phyloP scores from a whole-genome alignment of 2,797 vertebrate species.

The Passerculus sandwichensis region DNA sequence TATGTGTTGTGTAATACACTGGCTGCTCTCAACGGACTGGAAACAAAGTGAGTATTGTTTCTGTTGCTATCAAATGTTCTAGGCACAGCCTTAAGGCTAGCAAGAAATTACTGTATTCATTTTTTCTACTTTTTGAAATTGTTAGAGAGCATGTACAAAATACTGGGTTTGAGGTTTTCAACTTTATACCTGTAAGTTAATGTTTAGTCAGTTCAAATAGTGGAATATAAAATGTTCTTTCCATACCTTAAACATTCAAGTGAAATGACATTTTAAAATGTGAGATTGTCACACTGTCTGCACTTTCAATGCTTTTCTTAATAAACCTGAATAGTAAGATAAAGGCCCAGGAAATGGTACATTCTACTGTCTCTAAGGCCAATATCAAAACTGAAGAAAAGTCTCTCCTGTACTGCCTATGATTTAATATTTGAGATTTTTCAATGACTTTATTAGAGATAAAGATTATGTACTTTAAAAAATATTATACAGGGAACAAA shows the following conservation, averaged over 20 bases:
- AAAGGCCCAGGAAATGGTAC: not conserved
- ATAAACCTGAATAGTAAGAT: not conserved
- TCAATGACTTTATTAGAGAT: not conserved
- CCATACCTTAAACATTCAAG: not conserved
- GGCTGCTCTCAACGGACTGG: constrained; percentile 93
- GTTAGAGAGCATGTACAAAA: not conserved
- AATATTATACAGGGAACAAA: not conserved
- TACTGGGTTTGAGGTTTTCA: not conserved
- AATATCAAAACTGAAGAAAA: not conserved
- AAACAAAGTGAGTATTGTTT: constrained; percentile 86
- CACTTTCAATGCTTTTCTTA: not conserved
- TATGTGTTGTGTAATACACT: constrained; percentile 95
- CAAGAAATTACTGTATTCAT: not conserved
- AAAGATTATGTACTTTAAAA: not conserved
- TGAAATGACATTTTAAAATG: not conserved
- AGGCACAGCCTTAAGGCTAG: not conserved
- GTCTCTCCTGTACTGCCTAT: not conserved
- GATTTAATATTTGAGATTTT: not conserved
- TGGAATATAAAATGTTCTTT: not conserved
- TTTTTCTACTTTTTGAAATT: not conserved
- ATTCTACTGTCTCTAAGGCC: not conserved
- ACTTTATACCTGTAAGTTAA: not conserved
- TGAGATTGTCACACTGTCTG: not conserved
- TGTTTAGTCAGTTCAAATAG: not conserved
- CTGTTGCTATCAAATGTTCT: not conserved